Base-by-base conservation (phyloP, 1,140 invertebrate species). In the Tetramorium alpestre region DNA sequence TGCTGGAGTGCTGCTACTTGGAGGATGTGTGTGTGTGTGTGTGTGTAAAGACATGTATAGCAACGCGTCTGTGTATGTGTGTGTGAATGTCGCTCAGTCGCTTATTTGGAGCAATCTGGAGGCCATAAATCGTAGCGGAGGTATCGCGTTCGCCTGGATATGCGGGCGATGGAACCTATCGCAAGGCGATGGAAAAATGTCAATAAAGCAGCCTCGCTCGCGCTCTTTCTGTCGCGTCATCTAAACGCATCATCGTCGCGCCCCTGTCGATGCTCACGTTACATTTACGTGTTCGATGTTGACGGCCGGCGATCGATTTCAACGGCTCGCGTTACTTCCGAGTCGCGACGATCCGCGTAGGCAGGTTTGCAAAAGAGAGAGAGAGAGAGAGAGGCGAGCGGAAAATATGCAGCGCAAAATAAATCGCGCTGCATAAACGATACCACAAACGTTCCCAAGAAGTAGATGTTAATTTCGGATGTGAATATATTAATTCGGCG, bases 31-130 rank as follows among this genome's bases (percentile, higher is more conserved):
- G 25, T 70, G 44, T 16, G 25, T 70, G 8, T 18, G 25, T 70
- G 8, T 18, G 33, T 33, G 28, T 2, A 5, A 64, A 7, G 25
- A 62, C 0, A 33, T 33, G 47, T 38, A 76, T 25, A 25, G 33
- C 18, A 33, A 47, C 25, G 11, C 28, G 49, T 25, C n/a, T 38
- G 22, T 22, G 22, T 22, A 22, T 22, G 22, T 22, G 22, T 18
- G 33, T 22, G 22, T 41, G 47, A 18, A 33, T 44, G 33, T 38
- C n/a, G 47, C 70, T 56, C 89, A 65, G 80, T 75, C 85, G 88
- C 33, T 80, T 76, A 88, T 86, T 90, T 38, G 58, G 82, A 88
- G 72, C 87, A 88, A 88, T 90, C 89, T 72, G 44, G 44, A 51
- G 87, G 51, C 60, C 60, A 78, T 91, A 90, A 91, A 88, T 90